Evolutionary conservation across 2,113 vertebrate genomes (phyloP), one percentile per base, ranked within the genome.

Genomic region (Capreolus pygargus): DNA sequence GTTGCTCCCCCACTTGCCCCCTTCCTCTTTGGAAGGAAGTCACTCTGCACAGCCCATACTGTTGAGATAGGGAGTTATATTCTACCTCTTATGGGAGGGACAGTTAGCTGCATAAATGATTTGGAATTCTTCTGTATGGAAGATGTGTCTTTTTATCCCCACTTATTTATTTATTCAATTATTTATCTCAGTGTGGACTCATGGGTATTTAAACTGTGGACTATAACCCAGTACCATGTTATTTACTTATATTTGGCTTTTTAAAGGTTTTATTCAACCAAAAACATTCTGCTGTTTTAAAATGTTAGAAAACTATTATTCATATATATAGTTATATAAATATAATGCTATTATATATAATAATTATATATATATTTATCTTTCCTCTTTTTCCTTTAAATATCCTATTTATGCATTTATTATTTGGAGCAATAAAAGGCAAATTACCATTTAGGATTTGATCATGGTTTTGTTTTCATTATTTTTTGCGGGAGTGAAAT

Each of bases 171-270:
- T 96, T 83, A 86, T 57, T 90, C 54, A 57, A 1, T 95, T 60
- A 76, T n/a, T 87, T 76, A 88, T 57, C 33, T 58, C 28, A 45
- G 13, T 61, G 21, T 70, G 28, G 45, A 70, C 54, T 95, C 28
- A 83, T 83, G 36, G 36, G n/a, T 83, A 82, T 55, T 86, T 94
- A 36, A 84, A 85, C 15, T 83, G 94, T 89, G 21, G 7, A 2
- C 33, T 84, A 33, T 92, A 84, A 79, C 78, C 11, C 23, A 86
- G 13, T 76, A 43, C 28, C 61, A 25, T 85, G 17, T 89, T 87
- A 52, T 83, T 89, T 85, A 88, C 25, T 78, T 97, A 60, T 50
- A 81, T 89, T 86, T 50, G 47, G 12, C 58, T 87, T 94, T 95
- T 79, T n/a, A 95, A 50, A 52, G 47, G 86, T 89, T 81, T 82